Base-by-base conservation (phyloP, 2,888 invertebrate genomes). In the Syritta pipiens region DNA sequence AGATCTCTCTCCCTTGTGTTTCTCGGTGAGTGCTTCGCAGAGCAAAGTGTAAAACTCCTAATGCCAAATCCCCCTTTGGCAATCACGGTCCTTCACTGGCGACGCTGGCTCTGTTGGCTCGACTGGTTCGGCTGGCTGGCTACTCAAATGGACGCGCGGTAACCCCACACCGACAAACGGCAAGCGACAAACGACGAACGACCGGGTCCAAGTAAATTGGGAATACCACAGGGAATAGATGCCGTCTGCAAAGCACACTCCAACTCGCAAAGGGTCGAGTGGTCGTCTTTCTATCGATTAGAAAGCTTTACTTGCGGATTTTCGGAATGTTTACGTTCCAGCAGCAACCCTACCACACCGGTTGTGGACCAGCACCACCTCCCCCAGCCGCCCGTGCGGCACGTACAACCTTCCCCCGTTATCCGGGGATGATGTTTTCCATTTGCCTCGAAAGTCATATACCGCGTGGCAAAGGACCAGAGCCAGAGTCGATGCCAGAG, bases 401-500 rank as follows among this genome's bases (percentile, higher is more conserved):
- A 65, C 65, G 65, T 59, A 48, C 59, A 53, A 44, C 37, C 30
- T 49, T n/a, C 32, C 59, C 32, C 63, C 17, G 59, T 65, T 72
- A 60, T 65, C 71, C 72, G 79, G 79, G 79, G 79, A 32, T 79
- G 79, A 79, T 79, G 79, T 62, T 79, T 79, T 74, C 68, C 79
- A 67, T 79, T 77, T 71, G 71, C 77, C 55, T 65, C 12, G 1
- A 51, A 60, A 71, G 51, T 71, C 77, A 79, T 79, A 74, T 68
- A 79, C 67, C 55, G 63, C 19, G 40, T n/a, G n/a, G n/a, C n/a
- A n/a, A n/a, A n/a, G 37, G 14, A 9, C n/a, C 37, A 37, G 37
- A n/a, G 37, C 32, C 51, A 69, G 51, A 71, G 59, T 10, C 30
- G 30, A 12, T 37, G 37, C 17, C 37, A 37, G 37, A 17, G 19